These are phyloP conservation scores for Galaxias olidus DNA, from an alignment of 2,797 vertebrate genomes.

Conservation along the genomic window DNA sequence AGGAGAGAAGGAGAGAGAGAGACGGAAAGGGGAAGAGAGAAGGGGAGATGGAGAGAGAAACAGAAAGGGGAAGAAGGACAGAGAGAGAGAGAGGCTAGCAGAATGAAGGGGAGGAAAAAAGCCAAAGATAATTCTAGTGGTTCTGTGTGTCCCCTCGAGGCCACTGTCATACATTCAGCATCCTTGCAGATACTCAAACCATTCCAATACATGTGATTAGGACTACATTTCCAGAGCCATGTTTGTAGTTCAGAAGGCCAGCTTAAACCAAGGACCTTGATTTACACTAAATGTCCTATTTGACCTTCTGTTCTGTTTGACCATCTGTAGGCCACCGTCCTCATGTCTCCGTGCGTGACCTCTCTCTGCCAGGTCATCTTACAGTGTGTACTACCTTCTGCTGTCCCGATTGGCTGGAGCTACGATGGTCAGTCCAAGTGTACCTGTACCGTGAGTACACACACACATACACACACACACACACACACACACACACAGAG, in stretches of 20 bases:
- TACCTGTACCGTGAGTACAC: slow-evolving; percentile 79
- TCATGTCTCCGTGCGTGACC: slow-evolving; percentile 62
- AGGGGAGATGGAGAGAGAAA: slow-evolving; percentile 16
- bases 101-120: no score
- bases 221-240: no score
- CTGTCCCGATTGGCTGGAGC: slow-evolving; percentile 68
- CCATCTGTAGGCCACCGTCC: slow-evolving; percentile 45
- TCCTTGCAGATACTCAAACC: no score
- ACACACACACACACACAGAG: neutral
- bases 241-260: no score
- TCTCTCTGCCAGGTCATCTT: slow-evolving; percentile 59
- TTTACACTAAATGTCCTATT: no score
- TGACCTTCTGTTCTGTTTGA: slow-evolving; percentile 23
- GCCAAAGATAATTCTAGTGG: no score
- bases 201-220: no score
- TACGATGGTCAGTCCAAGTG: slow-evolving; percentile 74
- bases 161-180: no score
- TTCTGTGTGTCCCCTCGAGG: no score
- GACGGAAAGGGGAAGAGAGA: neutral
- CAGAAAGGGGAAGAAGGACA: neutral
- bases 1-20: neutral
- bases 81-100: no score
- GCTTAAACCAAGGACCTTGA: no score
- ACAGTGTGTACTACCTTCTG: slow-evolving; percentile 61
- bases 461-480: neutral